phyloP scores from a whole-genome alignment of 2,888 invertebrate species.

The Amiota communis region DNA sequence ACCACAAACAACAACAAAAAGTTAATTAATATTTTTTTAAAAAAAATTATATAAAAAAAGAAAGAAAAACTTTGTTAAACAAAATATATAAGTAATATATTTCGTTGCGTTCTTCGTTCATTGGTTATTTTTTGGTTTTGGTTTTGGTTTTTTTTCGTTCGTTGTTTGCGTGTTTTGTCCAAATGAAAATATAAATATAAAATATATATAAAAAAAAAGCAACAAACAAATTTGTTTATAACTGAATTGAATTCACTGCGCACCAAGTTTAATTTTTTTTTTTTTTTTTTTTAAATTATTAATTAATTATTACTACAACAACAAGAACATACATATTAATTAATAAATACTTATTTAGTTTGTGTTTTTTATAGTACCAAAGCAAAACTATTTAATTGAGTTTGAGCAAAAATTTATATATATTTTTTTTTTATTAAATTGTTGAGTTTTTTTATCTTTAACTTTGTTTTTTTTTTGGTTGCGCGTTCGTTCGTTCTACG shows the following conservation, averaged over 20 bases:
- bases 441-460: background rate
- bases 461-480: constrained; percentile 18
- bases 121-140: constrained; percentile 8
- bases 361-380: background rate
- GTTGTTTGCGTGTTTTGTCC: constrained; percentile 21
- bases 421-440: too few relatives aligned
- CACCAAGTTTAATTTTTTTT: constrained; percentile 14
- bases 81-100: background rate
- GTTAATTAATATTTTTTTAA: constrained; percentile 30
- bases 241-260: constrained; percentile 19
- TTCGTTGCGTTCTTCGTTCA: constrained; percentile 11
- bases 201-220: background rate
- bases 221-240: constrained; percentile 16
- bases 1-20: too few relatives aligned
- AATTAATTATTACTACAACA: background rate
- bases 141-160: constrained; percentile 14
- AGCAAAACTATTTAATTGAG: constrained; percentile 9
- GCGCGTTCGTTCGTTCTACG: constrained; percentile 24
- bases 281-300: constrained; percentile 8
- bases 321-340: background rate
- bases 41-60: constrained; percentile 10
- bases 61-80: constrained; percentile 24
- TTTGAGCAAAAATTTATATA: constrained; percentile 6
- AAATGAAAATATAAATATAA: background rate
- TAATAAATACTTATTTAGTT: constrained; percentile 20